These are phyloP conservation scores for Hypomecis punctinalis DNA, from an alignment of 2,888 invertebrate species.

Conservation along the genomic window DNA sequence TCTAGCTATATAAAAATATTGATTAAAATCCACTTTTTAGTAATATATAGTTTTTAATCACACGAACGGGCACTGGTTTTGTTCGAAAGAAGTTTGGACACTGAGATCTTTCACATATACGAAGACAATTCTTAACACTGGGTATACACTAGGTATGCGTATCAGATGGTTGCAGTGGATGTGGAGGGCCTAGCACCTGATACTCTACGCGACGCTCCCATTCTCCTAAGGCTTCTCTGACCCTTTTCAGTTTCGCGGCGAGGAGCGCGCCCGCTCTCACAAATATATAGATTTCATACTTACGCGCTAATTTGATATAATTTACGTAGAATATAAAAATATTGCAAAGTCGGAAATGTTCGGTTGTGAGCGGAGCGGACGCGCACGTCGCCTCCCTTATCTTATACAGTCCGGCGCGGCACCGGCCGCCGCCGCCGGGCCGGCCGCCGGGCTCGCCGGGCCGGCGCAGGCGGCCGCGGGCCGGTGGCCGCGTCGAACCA, in stretches of 20 bases:
- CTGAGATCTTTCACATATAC: conserved; percentile 75
- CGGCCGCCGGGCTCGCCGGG: not conserved
- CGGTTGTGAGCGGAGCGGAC: conserved; percentile 35
- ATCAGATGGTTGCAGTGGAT: conserved; percentile 14
- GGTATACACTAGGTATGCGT: conserved; percentile 42
- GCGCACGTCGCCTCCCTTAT: conserved; percentile 46
- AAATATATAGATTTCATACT: conserved; percentile 42
- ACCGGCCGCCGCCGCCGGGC: not conserved
- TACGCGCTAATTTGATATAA: conserved; percentile 66
- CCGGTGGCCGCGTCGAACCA: conserved; percentile 53
- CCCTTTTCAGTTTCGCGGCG: conserved; percentile 57
- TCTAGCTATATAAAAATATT: conserved; percentile 79
- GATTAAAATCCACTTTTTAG: conserved; percentile 70
- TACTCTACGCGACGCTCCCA: conserved; percentile 51
- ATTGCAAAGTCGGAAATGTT: conserved; percentile 53
- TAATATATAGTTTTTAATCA: conserved; percentile 66
- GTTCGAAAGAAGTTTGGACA: conserved; percentile 76
- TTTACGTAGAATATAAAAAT: conserved; percentile 71
- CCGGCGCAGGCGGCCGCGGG: not conserved
- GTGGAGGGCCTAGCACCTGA: conserved; percentile 61
- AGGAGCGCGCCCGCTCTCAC: conserved; percentile 52
- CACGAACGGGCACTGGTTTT: conserved; percentile 82
- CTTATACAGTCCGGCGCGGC: conserved; percentile 36
- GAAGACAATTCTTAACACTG: conserved; percentile 62
- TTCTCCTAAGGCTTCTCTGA: conserved; percentile 62